phyloP scores from a whole-genome alignment of 2,888 invertebrate species.

The Dichetophora obliterata region DNA sequence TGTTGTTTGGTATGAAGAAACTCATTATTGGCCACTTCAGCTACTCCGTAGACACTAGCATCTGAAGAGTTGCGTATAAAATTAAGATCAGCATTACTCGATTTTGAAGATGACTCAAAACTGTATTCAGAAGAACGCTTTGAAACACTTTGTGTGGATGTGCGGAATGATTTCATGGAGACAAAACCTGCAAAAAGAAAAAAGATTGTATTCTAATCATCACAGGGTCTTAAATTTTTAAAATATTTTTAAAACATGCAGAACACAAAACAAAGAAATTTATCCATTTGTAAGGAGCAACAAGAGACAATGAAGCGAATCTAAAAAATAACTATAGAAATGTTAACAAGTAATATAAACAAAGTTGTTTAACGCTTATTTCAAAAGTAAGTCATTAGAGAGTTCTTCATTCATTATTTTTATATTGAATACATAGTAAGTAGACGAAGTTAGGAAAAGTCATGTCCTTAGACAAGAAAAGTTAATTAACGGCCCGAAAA shows the following conservation, averaged over 20 bases:
- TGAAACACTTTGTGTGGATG: constrained; percentile 75
- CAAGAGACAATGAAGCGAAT: not conserved
- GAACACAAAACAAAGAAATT: not conserved
- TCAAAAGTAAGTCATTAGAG: too few relatives aligned
- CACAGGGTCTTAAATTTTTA: not conserved
- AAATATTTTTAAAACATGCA: not conserved
- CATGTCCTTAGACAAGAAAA: too few relatives aligned
- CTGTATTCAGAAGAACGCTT: constrained; percentile 76
- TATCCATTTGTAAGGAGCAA: not conserved
- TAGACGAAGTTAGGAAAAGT: too few relatives aligned
- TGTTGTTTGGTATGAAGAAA: constrained; percentile 48
- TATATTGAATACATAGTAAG: too few relatives aligned
- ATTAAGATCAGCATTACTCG: constrained; percentile 59
- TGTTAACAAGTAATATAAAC: not conserved
- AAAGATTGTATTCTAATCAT: not conserved
- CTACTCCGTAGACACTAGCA: constrained; percentile 12
- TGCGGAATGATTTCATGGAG: constrained; percentile 76
- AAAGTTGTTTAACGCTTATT: too few relatives aligned
- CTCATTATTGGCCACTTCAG: constrained; percentile 42
- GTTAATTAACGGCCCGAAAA: too few relatives aligned
- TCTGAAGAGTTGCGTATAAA: constrained; percentile 34
- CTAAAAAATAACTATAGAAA: not conserved
- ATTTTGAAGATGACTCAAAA: constrained; percentile 65
- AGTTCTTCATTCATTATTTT: too few relatives aligned
- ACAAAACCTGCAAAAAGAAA: constrained; percentile 72